Base-by-base conservation (phyloP, 2,888 invertebrate genomes). In the Blastobasis lacticolella region DNA sequence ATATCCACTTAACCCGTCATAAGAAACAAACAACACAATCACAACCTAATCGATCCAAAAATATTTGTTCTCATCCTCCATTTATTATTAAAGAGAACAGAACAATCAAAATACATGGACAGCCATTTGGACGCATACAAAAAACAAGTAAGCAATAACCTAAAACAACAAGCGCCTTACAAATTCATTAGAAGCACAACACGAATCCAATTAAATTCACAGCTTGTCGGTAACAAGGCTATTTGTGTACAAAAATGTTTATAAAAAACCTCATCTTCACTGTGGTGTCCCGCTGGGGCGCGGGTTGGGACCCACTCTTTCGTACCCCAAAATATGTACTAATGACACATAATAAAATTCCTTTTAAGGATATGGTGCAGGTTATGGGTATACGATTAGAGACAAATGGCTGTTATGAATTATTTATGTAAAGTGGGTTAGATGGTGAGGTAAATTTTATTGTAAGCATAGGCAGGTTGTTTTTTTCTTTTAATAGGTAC, bases 121-220 rank as follows among this genome's bases (percentile, higher is more conserved):
- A 23, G 23, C 23, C 23, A 23, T 23, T 23, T 23, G 23, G 23
- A 23, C 23, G 23, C 23, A 23, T 23, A 23, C 23, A 23, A 23
- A 23, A 23, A 23, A 23, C 23, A 23, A 23, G 23, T 23, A 42
- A 62, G 65, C 61, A 64, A 64, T 68, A 64, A 64, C 61, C 63
- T 61, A 58, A 55, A 61, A 65, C 62, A 65, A 69, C 67, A 67
- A 71, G 58, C 60, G 61, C 65, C 61, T 72, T 67, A 80, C 78
- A 71, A 78, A 80, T 81, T 80, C 82, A 83, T 85, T 84, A 81
- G 62, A 62, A 67, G 62, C 75, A 62, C 79, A 62, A 78, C 81
- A 75, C 68, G 85, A 77, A 73, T 72, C 78, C 82, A 80, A 85
- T 85, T 82, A 70, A 64, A 78, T 76, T 82, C 85, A 82, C 85